These are phyloP conservation scores for Metopia argyrocephala DNA, from an alignment of 2,888 invertebrate species.

Conservation along the genomic window DNA sequence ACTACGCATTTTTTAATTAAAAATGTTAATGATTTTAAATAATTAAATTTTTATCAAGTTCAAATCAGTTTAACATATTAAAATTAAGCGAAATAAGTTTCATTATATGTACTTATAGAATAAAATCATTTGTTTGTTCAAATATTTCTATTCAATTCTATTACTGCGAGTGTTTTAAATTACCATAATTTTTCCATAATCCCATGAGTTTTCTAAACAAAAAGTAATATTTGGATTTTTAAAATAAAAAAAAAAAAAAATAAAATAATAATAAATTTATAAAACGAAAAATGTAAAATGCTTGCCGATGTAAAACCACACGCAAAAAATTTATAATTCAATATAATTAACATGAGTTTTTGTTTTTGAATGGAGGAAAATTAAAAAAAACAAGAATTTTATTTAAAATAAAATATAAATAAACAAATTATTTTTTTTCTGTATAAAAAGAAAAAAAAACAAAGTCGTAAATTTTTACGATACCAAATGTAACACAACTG, in stretches of 20 bases:
- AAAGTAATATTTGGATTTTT: background rate
- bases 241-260: background rate
- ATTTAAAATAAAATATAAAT: background rate
- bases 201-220: background rate
- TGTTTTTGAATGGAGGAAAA: background rate
- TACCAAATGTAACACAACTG: background rate
- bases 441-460: background rate
- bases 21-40: background rate
- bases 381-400: background rate
- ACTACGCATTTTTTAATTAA: no score
- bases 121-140: background rate
- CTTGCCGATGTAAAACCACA: background rate
- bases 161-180: background rate
- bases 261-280: background rate
- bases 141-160: background rate
- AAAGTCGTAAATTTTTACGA: background rate
- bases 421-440: background rate
- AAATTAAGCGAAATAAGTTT: background rate
- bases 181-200: background rate
- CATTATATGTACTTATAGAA: background rate
- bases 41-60: background rate
- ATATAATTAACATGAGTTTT: conserved; percentile 5
- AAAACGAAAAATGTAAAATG: background rate
- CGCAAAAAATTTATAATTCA: background rate
- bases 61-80: background rate